Conservation (phyloP, 2,113 vertebrate genomes). For the Gadus macrocephalus region DNA sequence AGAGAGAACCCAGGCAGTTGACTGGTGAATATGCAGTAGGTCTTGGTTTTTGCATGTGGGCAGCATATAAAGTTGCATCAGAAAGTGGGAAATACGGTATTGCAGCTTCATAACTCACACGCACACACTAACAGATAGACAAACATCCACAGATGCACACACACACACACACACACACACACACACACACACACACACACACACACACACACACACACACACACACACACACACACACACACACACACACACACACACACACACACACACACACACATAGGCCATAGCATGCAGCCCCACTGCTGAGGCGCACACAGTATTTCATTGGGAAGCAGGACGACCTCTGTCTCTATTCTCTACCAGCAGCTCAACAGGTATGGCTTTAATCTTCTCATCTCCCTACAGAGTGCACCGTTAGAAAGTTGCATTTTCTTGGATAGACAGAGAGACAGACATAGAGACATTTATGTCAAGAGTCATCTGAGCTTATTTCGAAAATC, state of each 20-base stretch:
- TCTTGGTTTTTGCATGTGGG: constrained; percentile 49
- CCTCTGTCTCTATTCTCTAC: constrained; percentile 3
- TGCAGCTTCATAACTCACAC: too few relatives aligned
- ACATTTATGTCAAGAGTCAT: neutral
- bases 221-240: constrained; percentile 13
- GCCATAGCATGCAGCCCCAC: constrained; percentile 15
- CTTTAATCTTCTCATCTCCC: constrained; percentile 9
- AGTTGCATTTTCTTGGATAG: neutral
- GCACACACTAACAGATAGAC: too few relatives aligned
- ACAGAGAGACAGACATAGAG: neutral
- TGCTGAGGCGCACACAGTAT: neutral
- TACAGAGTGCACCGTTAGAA: neutral
- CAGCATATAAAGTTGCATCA: constrained; percentile 52
- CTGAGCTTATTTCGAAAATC: constrained; percentile 20
- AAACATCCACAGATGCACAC: too few relatives aligned
- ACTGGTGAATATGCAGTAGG: constrained; percentile 38
- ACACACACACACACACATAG: constrained; percentile 26
- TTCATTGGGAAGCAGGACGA: constrained; percentile 31
- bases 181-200: constrained; percentile 11
- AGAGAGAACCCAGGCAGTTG: constrained; percentile 21
- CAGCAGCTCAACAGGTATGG: constrained; percentile 48
- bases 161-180: too few relatives aligned
- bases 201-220: constrained; percentile 24
- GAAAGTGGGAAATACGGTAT: constrained; percentile 48
- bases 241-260: constrained; percentile 22